Percentiles rank a stretch among this genome's conserved stretches.
Conservation (phyloP, 1,140 invertebrate species). For the Hylaeus anthracinus region DNA sequence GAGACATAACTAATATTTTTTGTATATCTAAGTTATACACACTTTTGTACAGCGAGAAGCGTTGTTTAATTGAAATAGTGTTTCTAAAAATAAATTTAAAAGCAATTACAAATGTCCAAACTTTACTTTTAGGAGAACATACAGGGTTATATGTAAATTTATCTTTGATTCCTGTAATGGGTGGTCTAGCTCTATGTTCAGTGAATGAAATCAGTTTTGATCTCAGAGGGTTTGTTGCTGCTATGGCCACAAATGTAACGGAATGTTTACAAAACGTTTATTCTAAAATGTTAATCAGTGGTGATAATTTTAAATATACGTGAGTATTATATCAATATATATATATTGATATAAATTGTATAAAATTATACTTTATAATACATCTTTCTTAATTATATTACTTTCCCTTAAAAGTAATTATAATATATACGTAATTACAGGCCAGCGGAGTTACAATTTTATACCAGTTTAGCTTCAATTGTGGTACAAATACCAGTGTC, state of each 20-base stretch:
- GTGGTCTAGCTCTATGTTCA: constrained; percentile 90
- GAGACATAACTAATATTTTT: not conserved
- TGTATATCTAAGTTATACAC: not conserved
- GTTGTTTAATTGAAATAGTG: not conserved
- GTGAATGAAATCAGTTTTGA: constrained; percentile 92
- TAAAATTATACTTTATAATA: not conserved
- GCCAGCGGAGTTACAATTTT: constrained; percentile 93
- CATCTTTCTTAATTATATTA: not conserved
- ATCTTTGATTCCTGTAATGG: constrained; percentile 92
- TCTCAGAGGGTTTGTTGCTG: constrained; percentile 88
- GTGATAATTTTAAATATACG: constrained; percentile 90
- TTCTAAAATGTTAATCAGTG: constrained; percentile 91
- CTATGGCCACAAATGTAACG: constrained; percentile 90
- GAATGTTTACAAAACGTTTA: constrained; percentile 94
- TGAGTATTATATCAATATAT: constrained; percentile 77
- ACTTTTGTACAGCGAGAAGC: too few relatives aligned
- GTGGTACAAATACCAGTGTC: constrained; percentile 90
- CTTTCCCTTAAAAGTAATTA: not conserved
- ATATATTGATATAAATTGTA: not conserved
- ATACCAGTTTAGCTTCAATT: constrained; percentile 90
- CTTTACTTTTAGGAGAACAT: constrained; percentile 83
- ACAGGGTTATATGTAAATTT: constrained; percentile 89
- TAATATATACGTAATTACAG: constrained; percentile 76
- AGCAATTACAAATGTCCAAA: constrained; percentile 37
- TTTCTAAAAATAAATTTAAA: constrained; percentile 1